A percentile compares a stretch with the other conserved stretches of the same genome.
Evolutionary conservation across 2,888 invertebrate genomes (phyloP).

Genomic region (Antheraea yamamai): DNA sequence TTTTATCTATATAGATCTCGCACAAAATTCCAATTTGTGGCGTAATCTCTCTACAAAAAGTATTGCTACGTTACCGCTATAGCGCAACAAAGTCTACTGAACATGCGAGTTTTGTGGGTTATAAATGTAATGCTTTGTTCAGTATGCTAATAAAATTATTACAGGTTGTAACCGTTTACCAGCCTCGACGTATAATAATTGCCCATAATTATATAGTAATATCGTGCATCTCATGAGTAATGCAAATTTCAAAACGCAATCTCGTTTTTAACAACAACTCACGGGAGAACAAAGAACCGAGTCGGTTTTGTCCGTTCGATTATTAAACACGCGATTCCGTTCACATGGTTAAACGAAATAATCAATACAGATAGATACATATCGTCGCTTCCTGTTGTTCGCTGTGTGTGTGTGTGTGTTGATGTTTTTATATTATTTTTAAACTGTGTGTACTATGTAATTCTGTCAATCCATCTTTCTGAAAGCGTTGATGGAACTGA

Average conservation of each 20-base stretch:
- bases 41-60: no score
- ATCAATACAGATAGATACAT: not conserved
- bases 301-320: not conserved
- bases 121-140: no score
- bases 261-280: not conserved
- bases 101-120: no score
- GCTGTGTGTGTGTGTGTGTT: not conserved
- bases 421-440: slow-evolving; percentile 26
- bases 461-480: no score
- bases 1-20: no score
- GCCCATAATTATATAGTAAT: not conserved
- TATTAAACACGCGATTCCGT: slow-evolving; percentile 7
- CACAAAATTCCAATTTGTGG: no score
- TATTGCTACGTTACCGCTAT: no score
- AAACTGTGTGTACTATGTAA: not conserved
- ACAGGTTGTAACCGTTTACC: no score
- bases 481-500: no score
- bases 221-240: not conserved
- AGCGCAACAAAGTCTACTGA: no score
- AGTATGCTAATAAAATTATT: no score
- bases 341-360: slow-evolving; percentile 8
- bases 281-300: slow-evolving; percentile 6
- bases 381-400: not conserved
- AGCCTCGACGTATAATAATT: no score
- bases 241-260: not conserved